Base-by-base conservation (phyloP, 2,797 vertebrate species). In the Heliangelus exortis region DNA sequence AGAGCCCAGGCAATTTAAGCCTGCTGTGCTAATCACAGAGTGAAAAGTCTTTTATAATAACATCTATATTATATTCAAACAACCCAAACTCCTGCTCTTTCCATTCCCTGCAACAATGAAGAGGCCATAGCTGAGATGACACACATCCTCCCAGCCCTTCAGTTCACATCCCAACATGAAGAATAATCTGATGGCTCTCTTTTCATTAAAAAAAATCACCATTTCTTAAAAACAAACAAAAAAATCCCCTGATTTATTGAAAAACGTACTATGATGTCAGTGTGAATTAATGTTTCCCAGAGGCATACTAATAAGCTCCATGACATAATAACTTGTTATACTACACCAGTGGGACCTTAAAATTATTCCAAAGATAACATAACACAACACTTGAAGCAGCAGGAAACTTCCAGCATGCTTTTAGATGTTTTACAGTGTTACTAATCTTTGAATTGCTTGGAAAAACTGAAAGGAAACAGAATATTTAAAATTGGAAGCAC, bases 281-380 rank as follows among this genome's bases (percentile, higher is more conserved):
- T 97, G 97, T 92, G 97, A 98, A 97, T 97, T 97, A 97, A 97
- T 97, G 96, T 97, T 97, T 98, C 98, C 97, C 97, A 96, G 94
- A 95, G 96, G 97, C 96, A 97, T 97, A 97, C 96, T 98, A 98
- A 98, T 98, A 98, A 98, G 98, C 97, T 97, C 97, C 92, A 97
- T 98, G 98, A 98, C 98, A 98, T 97, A 97, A 98, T 97, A 98
- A 98, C 96, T 96, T 97, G 97, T 97, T 97, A 98, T 96, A 97
- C 97, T 97, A 97, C 96, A 97, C 97, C 98, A 97, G 97, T 97
- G 97, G 98, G 98, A 98, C 96, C 93, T 97, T 97, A 97, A 97
- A 97, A 97, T 97, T 97, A 97, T 97, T 98, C 98, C 99, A 99
- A 99, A 98, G 98, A 98, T 98, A 99, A 99, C 98, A 98, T 97